These are phyloP conservation scores for Yponomeuta sedellus DNA, from an alignment of 2,888 invertebrate genomes.

Conservation along the genomic window DNA sequence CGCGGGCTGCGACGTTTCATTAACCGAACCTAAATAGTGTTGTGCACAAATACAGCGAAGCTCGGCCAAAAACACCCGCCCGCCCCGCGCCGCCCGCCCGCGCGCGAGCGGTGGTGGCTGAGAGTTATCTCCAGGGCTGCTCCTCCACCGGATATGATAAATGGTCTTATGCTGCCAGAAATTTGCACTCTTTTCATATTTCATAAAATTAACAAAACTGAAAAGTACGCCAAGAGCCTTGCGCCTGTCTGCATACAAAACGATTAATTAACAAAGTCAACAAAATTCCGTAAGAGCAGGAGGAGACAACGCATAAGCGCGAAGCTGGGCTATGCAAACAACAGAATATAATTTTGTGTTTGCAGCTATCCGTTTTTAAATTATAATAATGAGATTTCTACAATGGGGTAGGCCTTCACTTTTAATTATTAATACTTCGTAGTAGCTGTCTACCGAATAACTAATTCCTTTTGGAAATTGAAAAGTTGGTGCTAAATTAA, in stretches of 20 bases:
- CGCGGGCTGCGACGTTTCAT: slow-evolving; percentile 39
- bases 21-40: slow-evolving; percentile 28
- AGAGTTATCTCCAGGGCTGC: slow-evolving; percentile 28
- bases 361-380: background rate
- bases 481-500: slow-evolving; percentile 36
- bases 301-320: slow-evolving; percentile 10
- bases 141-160: slow-evolving; percentile 30
- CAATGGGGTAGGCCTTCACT: background rate
- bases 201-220: slow-evolving; percentile 33
- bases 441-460: background rate
- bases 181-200: slow-evolving; percentile 26
- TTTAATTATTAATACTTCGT: background rate
- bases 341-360: background rate
- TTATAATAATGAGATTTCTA: background rate
- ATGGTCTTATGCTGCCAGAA: slow-evolving; percentile 29
- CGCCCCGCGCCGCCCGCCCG: slow-evolving; percentile 22
- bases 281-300: slow-evolving; percentile 44
- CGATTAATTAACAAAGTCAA: slow-evolving; percentile 67
- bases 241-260: slow-evolving; percentile 59
- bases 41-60: slow-evolving; percentile 12
- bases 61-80: slow-evolving; percentile 19
- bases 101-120: slow-evolving; percentile 22
- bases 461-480: slow-evolving; percentile 27
- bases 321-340: slow-evolving; percentile 2
- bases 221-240: slow-evolving; percentile 36